Base-by-base conservation (phyloP, 1,140 invertebrate genomes). In the Caenorhabditis brenneri region DNA sequence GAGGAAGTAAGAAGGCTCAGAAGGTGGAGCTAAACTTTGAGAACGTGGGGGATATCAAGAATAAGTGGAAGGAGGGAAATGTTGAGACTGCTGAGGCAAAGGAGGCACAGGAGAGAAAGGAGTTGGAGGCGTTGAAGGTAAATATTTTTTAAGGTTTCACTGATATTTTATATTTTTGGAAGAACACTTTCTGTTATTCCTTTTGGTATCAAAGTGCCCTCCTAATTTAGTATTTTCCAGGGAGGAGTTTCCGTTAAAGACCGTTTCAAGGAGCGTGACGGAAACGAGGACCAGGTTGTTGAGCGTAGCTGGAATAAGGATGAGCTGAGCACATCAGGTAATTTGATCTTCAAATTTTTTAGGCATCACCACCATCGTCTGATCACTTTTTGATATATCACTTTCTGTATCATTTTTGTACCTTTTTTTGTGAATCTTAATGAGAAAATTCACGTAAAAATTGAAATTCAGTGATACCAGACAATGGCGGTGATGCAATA, bases 61-160 rank as follows among this genome's bases (percentile, higher is more conserved):
- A 90, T 33, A 91, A 88, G 74, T 90, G 89, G 89, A 88, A 90
- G 80, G 91, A 89, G 9, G 89, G 89, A 69, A 89, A 88, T 16
- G 87, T 90, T 22, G 89, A 90, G 82, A 88, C 82, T 12, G 89
- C 89, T 19, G 87, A 90, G 78, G 78, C 39, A 27, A 83, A 85
- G 24, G 89, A 91, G 58, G 86, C 69, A 6, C 87, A 74, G 1
- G 82, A 85, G 16, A 87, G 88, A 51, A 84, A 87, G 46, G 89
- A 90, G 55, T 79, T 90, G 19, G 89, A 90, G 82, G 90, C 86
- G n/a, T 85, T 90, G 60, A 87, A 87, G 86, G 84, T 81, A 19
- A 51, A 74, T 55, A 5, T 27, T 55, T 55, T 55, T 12, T 42
- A 42, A 42, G 5, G 39, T 42, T 42, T 42, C 39, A 42, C 12